Evolutionary conservation across 2,888 invertebrate genomes (phyloP), one percentile per base, ranked within the genome.

Genomic region (Scelioninae gen. 1): DNA sequence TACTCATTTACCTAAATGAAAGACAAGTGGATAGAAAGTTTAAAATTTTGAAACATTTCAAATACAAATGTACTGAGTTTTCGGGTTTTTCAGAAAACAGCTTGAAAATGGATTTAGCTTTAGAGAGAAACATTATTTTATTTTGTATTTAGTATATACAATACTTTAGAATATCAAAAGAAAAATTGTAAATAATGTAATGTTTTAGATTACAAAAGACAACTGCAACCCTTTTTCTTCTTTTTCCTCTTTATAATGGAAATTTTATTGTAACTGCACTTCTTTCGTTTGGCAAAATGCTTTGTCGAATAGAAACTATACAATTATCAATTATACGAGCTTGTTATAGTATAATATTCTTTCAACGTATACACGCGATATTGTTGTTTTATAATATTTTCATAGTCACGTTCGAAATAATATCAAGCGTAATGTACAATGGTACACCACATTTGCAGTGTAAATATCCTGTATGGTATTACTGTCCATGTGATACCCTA

Each of bases 401-500:
- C 40, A 45, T 53, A 43, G 23, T 23, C 51, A 8, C 15, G 16
- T 15, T 5, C n/a, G 49, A 15, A 72, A 29, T n/a, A n/a, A n/a
- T 34, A 63, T 47, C 43, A 62, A 72, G 62, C 49, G 60, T 23
- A 31, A 72, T 34, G 45, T 5, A 55, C 68, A 77, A 77, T 77
- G 68, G 68, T 62, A 53, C 40, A 60, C 76, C 60, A 56, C 60
- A 62, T 58, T 60, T 51, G 58, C 66, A 60, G 68, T 62, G 68
- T 62, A 68, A 60, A 77, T 62, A 69, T 60, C 55, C 23, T 45
- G 55, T 69, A 47, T 55, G 68, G 45, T 45, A 69, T 77, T 69
- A 77, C 62, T 53, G 62, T 75, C 47, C 55, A 75, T 45, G 53
- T 75, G 72, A 65, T 65, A 75, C 38, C 63, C 55, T 47, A 32